phyloP scores from a whole-genome alignment of 2,797 vertebrate species.

The Argya squamiceps region DNA sequence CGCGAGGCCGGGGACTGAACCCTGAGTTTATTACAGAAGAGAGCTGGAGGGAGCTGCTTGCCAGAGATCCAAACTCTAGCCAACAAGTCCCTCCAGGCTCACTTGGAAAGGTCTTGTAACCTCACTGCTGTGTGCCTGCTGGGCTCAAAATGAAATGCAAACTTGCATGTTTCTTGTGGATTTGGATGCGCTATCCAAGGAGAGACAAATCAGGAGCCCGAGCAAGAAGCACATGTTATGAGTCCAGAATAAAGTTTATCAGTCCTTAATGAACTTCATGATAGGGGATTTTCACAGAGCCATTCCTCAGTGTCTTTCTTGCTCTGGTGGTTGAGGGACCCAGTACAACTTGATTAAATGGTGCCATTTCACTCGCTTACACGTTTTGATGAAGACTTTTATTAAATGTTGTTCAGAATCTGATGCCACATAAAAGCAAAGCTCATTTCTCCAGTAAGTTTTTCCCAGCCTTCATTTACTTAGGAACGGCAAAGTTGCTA shows the following conservation, averaged over 20 bases:
- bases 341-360: neutral
- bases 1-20: conserved; percentile 53
- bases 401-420: neutral
- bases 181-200: conserved; percentile 18
- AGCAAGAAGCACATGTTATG: neutral
- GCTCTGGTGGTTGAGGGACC: neutral
- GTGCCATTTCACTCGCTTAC: neutral
- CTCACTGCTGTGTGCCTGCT: conserved; percentile 61
- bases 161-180: conserved; percentile 51
- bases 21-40: conserved; percentile 53
- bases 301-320: neutral
- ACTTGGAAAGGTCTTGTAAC: conserved; percentile 65
- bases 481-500: neutral
- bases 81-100: conserved; percentile 67
- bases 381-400: neutral
- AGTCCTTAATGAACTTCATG: neutral
- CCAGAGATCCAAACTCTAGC: conserved; percentile 63
- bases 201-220: neutral
- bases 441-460: neutral
- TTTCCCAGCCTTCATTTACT: neutral
- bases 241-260: neutral
- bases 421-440: neutral
- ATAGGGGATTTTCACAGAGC: neutral
- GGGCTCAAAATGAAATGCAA: conserved; percentile 71
- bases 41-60: conserved; percentile 58